Base-by-base conservation (phyloP, 2,888 invertebrate genomes). In the Spialia ferax region DNA sequence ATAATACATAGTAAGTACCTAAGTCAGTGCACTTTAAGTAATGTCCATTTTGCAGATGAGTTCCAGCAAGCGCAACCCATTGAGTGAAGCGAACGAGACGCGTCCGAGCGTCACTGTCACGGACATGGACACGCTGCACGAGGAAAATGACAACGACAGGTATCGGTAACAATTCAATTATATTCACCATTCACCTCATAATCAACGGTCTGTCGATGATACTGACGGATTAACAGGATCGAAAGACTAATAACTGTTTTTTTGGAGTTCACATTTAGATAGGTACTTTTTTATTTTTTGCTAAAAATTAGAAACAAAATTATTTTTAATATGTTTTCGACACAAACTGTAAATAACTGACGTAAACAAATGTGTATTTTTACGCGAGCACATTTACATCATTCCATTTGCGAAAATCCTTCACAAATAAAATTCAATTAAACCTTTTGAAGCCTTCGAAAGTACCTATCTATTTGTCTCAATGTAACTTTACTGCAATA, bases 111-210 rank as follows among this genome's bases (percentile, higher is more conserved):
- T 91, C 79, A 87, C 88, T 32, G 82, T 92, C 71, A 90, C 91
- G 22, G 93, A 93, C 77, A 93, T 93, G 93, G 93, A 93, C 75
- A 92, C 93, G 3, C 93, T 93, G 23, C 92, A 92, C 64, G 93
- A 93, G 75, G 93, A 93, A 77, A 93, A 93, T 77, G 93, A 92
- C 77, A 91, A 86, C 73, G 92, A 92, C 82, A 92, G 91, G 92
- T 92, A 81, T 57, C n/a, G n/a, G 20, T 15, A 18, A 23, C 35
- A 11, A 63, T 26, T 38, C 18, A 26, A 23, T 42, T 42, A 42
- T 42, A 15, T 42, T 42, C 42, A 42, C 7, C n/a, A 15, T 42
- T 42, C 42, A 42, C 7, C n/a, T 38, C 38, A 38, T 38, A n/a
- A 38, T 38, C 38, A 38, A n/a, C n/a, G 15, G 38, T n/a, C 38